phyloP scores from a whole-genome alignment of 2,888 invertebrate species.

The Rhabditoides inermis region DNA sequence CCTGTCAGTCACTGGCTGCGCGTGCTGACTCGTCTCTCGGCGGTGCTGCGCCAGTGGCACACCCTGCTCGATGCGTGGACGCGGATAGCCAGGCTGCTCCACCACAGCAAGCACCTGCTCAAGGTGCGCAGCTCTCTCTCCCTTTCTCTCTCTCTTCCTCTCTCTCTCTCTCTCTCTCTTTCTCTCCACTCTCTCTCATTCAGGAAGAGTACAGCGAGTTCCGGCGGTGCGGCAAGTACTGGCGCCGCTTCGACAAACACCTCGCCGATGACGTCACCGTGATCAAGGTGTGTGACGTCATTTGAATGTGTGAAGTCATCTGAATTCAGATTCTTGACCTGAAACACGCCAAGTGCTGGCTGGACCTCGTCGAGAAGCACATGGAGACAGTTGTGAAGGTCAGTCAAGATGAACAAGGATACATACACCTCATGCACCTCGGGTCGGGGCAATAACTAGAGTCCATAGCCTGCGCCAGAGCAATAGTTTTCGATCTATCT shows the following conservation, averaged over 20 bases:
- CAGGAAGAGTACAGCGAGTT: constrained; percentile 10
- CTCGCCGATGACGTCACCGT: constrained; percentile 18
- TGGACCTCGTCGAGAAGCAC: constrained; percentile 10
- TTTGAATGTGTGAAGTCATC: constrained; percentile 6
- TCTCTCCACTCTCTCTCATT: not conserved
- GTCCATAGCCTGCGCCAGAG: too few relatives aligned
- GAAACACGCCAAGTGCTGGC: constrained; percentile 36
- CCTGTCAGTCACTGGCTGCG: too few relatives aligned
- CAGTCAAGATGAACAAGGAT: too few relatives aligned
- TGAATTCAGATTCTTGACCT: constrained; percentile 26
- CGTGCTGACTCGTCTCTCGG: too few relatives aligned
- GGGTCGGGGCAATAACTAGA: too few relatives aligned
- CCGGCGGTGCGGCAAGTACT: constrained; percentile 25
- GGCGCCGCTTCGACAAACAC: constrained; percentile 18
- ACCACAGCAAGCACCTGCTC: constrained; percentile 2
- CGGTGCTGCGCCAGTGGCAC: constrained; percentile 15
- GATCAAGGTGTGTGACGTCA: constrained; percentile 28
- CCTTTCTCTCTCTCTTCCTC: not conserved
- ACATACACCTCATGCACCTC: too few relatives aligned
- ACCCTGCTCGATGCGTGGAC: constrained; percentile 15
- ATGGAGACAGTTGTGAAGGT: constrained; percentile 17
- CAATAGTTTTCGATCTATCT: too few relatives aligned
- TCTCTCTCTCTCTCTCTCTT: not conserved
- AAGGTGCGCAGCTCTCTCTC: not conserved
- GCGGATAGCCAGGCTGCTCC: constrained; percentile 7